Evolutionary conservation across 2,113 vertebrate species (phyloP).

Genomic region (Gymnorhina tibicen): DNA sequence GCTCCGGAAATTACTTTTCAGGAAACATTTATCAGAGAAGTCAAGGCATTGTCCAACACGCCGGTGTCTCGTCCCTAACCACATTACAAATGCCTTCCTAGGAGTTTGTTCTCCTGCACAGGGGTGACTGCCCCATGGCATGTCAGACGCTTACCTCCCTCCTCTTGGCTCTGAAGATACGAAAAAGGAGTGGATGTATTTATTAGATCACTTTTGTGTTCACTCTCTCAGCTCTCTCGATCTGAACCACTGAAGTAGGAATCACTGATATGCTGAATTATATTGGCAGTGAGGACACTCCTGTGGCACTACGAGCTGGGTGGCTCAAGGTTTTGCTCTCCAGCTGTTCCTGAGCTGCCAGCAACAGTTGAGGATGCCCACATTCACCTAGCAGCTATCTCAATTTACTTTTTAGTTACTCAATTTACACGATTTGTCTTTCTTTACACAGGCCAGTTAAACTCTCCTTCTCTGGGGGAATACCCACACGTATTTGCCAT

Average conservation of each 20-base stretch:
- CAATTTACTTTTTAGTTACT: neutral
- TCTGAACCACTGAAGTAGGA: neutral
- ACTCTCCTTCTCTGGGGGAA: neutral
- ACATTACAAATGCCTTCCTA: neutral
- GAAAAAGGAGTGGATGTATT: neutral
- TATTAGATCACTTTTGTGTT: neutral
- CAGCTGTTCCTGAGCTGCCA: neutral
- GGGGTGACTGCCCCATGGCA: accelerated
- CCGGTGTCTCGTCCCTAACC: accelerated
- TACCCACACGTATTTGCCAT: accelerated
- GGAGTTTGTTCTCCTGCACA: neutral
- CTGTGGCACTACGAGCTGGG: accelerated
- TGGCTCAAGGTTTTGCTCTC: neutral
- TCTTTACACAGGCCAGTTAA: neutral
- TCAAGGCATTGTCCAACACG: accelerated
- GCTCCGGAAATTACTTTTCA: neutral
- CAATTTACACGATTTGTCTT: neutral
- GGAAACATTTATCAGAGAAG: neutral
- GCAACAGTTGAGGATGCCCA: neutral
- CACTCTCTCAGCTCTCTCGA: neutral
- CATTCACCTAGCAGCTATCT: neutral
- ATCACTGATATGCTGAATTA: neutral
- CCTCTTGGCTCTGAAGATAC: neutral
- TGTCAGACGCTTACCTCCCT: neutral
- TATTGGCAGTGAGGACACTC: neutral